Evolutionary conservation across 2,797 vertebrate species (phyloP).

Genomic region (Sebastolobus altivelis): DNA sequence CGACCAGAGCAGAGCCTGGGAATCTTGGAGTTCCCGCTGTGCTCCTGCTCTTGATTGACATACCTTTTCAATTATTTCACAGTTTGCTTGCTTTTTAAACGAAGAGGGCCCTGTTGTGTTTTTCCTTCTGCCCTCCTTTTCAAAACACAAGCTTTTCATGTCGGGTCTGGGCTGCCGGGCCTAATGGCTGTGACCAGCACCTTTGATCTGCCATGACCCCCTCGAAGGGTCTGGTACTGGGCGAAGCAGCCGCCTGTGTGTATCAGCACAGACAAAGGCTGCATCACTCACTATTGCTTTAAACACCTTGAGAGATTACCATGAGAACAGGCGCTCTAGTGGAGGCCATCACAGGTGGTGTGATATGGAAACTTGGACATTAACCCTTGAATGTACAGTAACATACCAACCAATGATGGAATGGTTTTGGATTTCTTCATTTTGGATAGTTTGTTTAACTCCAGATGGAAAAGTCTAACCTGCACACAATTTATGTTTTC

Average conservation of each 20-base stretch:
- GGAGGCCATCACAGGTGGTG: constrained; percentile 67
- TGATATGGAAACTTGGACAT: constrained; percentile 59
- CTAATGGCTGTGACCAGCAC: constrained; percentile 90
- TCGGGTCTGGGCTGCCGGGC: constrained; percentile 83
- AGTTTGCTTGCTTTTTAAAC: constrained; percentile 90
- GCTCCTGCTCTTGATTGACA: constrained; percentile 88
- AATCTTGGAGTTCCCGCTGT: constrained; percentile 84
- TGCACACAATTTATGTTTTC: not conserved
- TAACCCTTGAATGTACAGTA: constrained; percentile 65
- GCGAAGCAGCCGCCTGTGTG: constrained; percentile 75
- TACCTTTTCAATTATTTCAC: constrained; percentile 93
- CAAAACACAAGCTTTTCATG: constrained; percentile 90
- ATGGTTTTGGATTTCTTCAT: not conserved
- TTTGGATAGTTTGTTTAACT: not conserved
- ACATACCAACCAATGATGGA: constrained; percentile 12
- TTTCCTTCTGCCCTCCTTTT: constrained; percentile 85
- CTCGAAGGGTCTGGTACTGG: constrained; percentile 80
- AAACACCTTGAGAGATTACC: constrained; percentile 80
- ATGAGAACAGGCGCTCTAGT: constrained; percentile 68
- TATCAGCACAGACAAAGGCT: constrained; percentile 79
- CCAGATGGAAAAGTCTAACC: not conserved
- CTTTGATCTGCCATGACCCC: constrained; percentile 90
- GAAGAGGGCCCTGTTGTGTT: constrained; percentile 86
- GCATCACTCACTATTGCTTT: constrained; percentile 81
- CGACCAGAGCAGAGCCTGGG: constrained; percentile 86